Conservation (phyloP, 2,888 invertebrate genomes). For the Syrista parreyssii region DNA sequence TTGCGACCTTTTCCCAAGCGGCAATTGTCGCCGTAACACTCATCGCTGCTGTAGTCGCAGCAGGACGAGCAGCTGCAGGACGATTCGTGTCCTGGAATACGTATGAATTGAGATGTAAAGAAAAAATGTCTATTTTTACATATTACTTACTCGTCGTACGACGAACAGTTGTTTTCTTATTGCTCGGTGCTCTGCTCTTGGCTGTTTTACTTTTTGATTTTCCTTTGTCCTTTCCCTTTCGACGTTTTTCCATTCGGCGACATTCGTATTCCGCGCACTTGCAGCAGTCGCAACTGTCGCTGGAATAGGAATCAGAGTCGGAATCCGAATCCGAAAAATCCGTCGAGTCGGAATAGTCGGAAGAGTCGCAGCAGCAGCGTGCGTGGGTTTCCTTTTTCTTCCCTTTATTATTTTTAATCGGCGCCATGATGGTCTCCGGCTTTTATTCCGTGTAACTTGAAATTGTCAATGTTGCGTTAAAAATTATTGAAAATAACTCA, state of each 20-base stretch:
- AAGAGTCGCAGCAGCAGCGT: slow-evolving; percentile 10
- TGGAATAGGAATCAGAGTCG: slow-evolving; percentile 9
- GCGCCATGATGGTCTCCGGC: neutral
- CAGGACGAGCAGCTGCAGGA: slow-evolving; percentile 25
- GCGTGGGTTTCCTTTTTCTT: slow-evolving; percentile 12
- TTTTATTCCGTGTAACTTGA: neutral
- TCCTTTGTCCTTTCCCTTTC: slow-evolving; percentile 1
- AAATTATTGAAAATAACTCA: neutral
- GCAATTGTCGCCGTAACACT: slow-evolving; percentile 23
- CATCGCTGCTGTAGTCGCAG: slow-evolving; percentile 26
- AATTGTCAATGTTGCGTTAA: neutral
- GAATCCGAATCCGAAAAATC: slow-evolving; percentile 19
- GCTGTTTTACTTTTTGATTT: slow-evolving; percentile 19
- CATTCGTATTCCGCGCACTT: neutral
- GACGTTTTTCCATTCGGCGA: neutral
- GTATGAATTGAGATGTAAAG: slow-evolving; percentile 1
- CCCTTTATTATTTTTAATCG: neutral
- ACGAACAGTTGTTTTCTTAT: slow-evolving; percentile 25
- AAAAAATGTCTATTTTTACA: neutral
- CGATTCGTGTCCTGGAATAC: slow-evolving; percentile 20
- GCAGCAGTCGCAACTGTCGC: slow-evolving; percentile 7
- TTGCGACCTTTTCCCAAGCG: neutral
- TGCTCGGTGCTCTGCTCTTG: slow-evolving; percentile 10
- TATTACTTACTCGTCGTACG: slow-evolving; percentile 23
- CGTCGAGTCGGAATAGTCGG: slow-evolving; percentile 17